Conservation (phyloP, 2,888 invertebrate species). For the Tachina fera region DNA sequence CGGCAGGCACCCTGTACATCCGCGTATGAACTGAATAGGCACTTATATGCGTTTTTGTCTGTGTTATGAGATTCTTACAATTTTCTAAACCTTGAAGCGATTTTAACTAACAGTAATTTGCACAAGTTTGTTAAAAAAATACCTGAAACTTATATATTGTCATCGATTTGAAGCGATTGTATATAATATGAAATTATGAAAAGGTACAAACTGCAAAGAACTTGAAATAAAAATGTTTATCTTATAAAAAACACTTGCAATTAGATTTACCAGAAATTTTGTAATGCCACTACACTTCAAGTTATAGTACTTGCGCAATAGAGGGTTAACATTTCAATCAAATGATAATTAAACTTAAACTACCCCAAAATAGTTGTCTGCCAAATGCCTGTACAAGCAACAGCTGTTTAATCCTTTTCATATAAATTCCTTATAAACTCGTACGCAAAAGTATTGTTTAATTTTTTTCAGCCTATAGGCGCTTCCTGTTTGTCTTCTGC, state of each 20-base stretch:
- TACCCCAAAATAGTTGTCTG: conserved; percentile 49
- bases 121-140: too few species aligned
- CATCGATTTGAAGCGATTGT: too few species aligned
- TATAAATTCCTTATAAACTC: conserved; percentile 41
- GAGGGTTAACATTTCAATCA: conserved; percentile 52
- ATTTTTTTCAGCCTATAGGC: conserved; percentile 75
- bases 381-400: conserved; percentile 44
- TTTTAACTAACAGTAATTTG: too few species aligned
- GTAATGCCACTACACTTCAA: background rate
- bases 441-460: conserved; percentile 30
- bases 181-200: too few species aligned
- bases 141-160: too few species aligned
- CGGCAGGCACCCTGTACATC: too few species aligned
- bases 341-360: conserved; percentile 55
- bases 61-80: too few species aligned
- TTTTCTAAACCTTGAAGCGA: too few species aligned
- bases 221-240: too few species aligned
- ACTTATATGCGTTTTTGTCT: too few species aligned
- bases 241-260: conserved; percentile 13
- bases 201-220: too few species aligned
- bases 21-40: too few species aligned
- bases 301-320: conserved; percentile 49
- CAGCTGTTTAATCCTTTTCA: conserved; percentile 70
- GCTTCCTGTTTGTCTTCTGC: conserved; percentile 77
- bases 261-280: background rate